Conservation (phyloP, 92 coral and sea anemone genomes). For the Actinostola sp. region DNA sequence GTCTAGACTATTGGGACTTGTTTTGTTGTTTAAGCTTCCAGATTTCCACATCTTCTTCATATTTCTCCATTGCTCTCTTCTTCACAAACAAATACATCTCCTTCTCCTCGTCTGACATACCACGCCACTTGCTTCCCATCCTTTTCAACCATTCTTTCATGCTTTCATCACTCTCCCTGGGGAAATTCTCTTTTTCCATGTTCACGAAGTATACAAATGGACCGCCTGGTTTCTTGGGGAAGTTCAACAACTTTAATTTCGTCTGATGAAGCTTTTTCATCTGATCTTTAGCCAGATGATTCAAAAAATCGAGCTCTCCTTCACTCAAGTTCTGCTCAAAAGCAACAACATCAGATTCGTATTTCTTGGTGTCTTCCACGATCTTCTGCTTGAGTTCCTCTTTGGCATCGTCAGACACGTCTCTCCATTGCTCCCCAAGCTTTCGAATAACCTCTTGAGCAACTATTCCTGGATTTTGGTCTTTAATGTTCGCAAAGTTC, state of each 20-base stretch:
- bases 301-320: constrained; percentile 32
- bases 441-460: constrained; percentile 36
- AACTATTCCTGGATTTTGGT: constrained; percentile 26
- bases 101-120: constrained; percentile 45
- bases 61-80: constrained; percentile 54
- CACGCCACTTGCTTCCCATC: constrained; percentile 59
- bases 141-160: constrained; percentile 58
- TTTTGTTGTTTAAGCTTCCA: constrained; percentile 70
- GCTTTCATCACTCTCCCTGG: constrained; percentile 50
- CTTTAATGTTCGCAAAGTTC: constrained; percentile 34
- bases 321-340: constrained; percentile 28
- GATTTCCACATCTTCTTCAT: constrained; percentile 60
- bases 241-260: constrained; percentile 44
- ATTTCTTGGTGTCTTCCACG: constrained; percentile 17
- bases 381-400: constrained; percentile 8
- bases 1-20: not conserved
- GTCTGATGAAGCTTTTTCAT: constrained; percentile 61
- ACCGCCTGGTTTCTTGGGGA: constrained; percentile 65
- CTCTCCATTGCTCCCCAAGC: constrained; percentile 48
- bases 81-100: constrained; percentile 32
- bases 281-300: constrained; percentile 41
- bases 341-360: constrained; percentile 31
- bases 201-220: constrained; percentile 61
- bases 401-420: constrained; percentile 30
- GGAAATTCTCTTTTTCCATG: constrained; percentile 41